phyloP scores from a whole-genome alignment of 2,797 vertebrate genomes.

The Heterohyrax brucei region DNA sequence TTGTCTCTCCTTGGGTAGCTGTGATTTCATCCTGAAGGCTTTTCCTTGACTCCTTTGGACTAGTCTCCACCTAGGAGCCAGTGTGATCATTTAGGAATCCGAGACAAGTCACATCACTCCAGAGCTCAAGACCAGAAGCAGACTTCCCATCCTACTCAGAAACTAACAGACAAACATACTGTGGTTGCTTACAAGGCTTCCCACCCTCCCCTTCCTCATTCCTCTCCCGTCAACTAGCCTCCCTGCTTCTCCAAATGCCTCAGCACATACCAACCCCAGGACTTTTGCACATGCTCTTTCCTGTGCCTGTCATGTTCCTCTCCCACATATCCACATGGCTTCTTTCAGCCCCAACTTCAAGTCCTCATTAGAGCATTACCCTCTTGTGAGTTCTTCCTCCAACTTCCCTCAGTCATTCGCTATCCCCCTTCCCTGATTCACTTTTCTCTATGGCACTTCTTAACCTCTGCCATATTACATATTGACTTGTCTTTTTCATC shows the following conservation, averaged over 20 bases:
- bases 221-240: background rate
- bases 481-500: background rate
- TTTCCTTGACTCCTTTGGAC: background rate
- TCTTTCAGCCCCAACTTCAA: background rate
- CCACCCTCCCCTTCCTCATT: fast-evolving
- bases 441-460: background rate
- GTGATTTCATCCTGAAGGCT: background rate
- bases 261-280: background rate
- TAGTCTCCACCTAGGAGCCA: background rate
- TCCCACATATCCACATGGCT: background rate
- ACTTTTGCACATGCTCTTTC: constrained; percentile 12
- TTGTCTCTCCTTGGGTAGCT: background rate
- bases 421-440: background rate
- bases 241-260: background rate
- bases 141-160: background rate
- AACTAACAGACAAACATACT: background rate
- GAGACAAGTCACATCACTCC: background rate
- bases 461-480: too few species aligned
- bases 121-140: background rate
- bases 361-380: background rate
- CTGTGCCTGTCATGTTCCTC: background rate
- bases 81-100: background rate
- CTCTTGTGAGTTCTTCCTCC: background rate
- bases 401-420: background rate
- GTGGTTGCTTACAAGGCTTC: background rate